Evolutionary conservation across 2,113 vertebrate species (phyloP), one percentile per base, ranked within the genome.

Genomic region (Forbesichthys papilliferus): DNA sequence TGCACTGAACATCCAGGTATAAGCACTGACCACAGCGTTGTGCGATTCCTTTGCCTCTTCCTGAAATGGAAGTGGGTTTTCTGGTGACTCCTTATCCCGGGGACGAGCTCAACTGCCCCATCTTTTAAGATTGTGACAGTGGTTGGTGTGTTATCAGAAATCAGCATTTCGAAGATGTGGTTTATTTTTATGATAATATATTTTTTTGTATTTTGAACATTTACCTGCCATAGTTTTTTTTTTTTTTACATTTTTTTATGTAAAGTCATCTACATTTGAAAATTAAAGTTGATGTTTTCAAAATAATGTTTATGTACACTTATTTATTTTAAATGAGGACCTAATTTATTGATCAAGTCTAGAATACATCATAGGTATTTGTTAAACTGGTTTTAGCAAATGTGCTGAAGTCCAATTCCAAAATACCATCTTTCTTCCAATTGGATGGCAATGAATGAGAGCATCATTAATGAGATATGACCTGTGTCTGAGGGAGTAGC

Each of bases 281-380:
- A 82, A 93, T 90, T 89, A 90, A 91, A 91, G 77, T 72, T 63
- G 78, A 83, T 88, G 77, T 81, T 91, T 91, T 86, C 77, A 64
- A 84, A 77, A 33, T 73, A 66, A 66, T 49, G 1, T 9, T 9
- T 36, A 7, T 66, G 46, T 49, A 33, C 51, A 66, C 16, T 57
- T 59, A 42, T 64, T 11, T 51, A 4, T 36, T 46, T 58, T 34
- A n/a, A 4, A 16, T 49, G 13, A 66, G 27, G 48, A 71, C 49
- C 65, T 48, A 61, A 60, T 63, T 61, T 1, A 53, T 20, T 10
- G 34, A 55, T 16, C 13, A 54, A 16, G 14, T 14, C 51, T 11
- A n/a, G 48, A 36, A 55, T 65, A 9, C 42, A 18, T 71, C 42
- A 12, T 57, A 49, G 33, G 46, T 63, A 48, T 66, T 16, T 9